A percentile compares a stretch with the other conserved stretches of the same genome.
Conservation (phyloP, 2,113 vertebrate species). For the Xiphorhynchus elegans region DNA sequence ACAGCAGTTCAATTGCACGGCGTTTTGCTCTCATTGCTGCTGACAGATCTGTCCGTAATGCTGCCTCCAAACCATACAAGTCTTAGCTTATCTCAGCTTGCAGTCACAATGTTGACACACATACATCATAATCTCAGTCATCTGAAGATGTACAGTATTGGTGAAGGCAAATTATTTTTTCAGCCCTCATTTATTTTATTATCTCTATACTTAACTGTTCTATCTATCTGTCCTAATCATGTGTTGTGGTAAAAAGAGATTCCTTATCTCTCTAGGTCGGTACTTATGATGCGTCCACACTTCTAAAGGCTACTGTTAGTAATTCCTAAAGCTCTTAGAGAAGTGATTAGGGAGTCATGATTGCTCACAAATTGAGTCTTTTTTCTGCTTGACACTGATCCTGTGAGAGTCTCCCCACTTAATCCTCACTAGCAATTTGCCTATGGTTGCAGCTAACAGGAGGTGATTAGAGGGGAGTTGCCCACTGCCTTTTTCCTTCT, state of each 20-base stretch:
- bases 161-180: not conserved
- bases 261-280: not conserved
- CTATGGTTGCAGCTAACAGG: constrained; percentile 77
- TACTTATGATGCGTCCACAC: constrained; percentile 5
- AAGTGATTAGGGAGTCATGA: constrained; percentile 78
- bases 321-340: constrained; percentile 68
- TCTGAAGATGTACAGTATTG: not conserved
- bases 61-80: constrained; percentile 20
- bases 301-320: constrained; percentile 25
- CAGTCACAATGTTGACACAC: not conserved
- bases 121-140: not conserved
- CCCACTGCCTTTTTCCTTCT: constrained; percentile 65
- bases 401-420: constrained; percentile 78
- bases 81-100: constrained; percentile 26
- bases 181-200: not conserved
- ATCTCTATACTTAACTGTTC: not conserved
- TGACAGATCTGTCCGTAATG: not conserved
- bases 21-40: not conserved
- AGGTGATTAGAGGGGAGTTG: constrained; percentile 77
- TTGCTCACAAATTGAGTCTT: constrained; percentile 80
- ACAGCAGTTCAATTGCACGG: not conserved
- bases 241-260: not conserved
- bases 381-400: constrained; percentile 83
- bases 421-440: constrained; percentile 82
- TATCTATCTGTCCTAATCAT: not conserved